Base-by-base conservation (phyloP, 2,888 invertebrate genomes). In the Papilio protenor region DNA sequence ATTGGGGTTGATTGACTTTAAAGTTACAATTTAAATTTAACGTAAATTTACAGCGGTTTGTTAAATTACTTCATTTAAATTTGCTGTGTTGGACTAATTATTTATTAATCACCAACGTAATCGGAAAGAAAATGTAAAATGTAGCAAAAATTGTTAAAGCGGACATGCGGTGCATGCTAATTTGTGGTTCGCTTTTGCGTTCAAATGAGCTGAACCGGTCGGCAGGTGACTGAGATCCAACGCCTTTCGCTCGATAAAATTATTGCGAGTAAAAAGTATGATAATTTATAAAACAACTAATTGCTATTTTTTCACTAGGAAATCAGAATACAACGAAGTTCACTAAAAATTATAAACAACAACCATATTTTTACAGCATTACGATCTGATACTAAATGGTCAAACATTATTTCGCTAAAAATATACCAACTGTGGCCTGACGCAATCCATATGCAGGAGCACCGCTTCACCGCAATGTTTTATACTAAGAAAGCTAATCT, bases 381-480 rank as follows among this genome's bases (percentile, higher is more conserved):
- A 40, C 61, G 11, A 64, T 55, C 21, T 47, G 49, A 16, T 18
- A 23, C 59, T 27, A 69, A 73, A 64, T 73, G 66, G 23, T 40
- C 45, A 66, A 77, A 77, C 74, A 74, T 70, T 77, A 74, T 77
- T 73, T 77, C 47, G 49, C n/a, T 61, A 47, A 66, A 69, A 77
- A 77, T 57, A 73, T 66, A 33, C 47, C 23, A 16, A 21, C 27
- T 12, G 16, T 71, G 52, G 18, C 52, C 47, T 70, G n/a, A 23
- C 23, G 59, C 47, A 71, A 59, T 71, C 45, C 76, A 72, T 33
- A 47, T 45, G 45, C n/a, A 61, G 23, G 45, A 66, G 21, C 11
- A 33, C 55, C 23, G 71, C 14, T 72, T 72, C 70, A 21, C 11
- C 8, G 52, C 27, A 18, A 23, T 33, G 52, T 52, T 3, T 49